Conservation (phyloP, 2,888 invertebrate species). For the Drosophila silvestris region DNA sequence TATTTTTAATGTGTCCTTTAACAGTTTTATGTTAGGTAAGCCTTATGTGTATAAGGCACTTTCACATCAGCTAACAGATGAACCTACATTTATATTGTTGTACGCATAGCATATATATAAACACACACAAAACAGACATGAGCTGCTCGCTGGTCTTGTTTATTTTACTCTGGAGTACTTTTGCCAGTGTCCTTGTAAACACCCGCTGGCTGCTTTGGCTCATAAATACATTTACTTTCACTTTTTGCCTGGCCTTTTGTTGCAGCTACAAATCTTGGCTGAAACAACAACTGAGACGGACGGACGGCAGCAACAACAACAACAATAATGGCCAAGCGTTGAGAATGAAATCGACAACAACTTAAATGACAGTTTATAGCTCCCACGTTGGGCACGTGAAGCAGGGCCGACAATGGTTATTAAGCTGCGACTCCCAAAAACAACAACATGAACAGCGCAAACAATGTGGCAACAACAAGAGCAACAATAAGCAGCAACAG, state of each 20-base stretch:
- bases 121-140: constrained; percentile 3
- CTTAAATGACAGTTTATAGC: constrained; percentile 79
- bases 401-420: constrained; percentile 70
- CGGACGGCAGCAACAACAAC: neutral
- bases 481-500: constrained; percentile 26
- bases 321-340: constrained; percentile 29
- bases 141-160: constrained; percentile 46
- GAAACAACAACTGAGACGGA: constrained; percentile 47
- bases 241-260: constrained; percentile 68
- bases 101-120: constrained; percentile 5
- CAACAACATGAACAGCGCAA: constrained; percentile 48
- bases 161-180: constrained; percentile 73
- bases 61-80: constrained; percentile 10
- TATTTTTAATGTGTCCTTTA: neutral
- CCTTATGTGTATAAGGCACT: constrained; percentile 18
- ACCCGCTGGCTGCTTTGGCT: constrained; percentile 41
- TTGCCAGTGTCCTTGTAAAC: constrained; percentile 39
- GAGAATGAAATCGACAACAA: constrained; percentile 80
- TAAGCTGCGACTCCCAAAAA: constrained; percentile 58
- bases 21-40: constrained; percentile 39
- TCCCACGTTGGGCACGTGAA: constrained; percentile 74
- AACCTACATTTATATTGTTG: neutral
- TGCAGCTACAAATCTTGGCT: constrained; percentile 74
- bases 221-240: constrained; percentile 80
- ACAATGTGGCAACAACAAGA: constrained; percentile 42